Conservation (phyloP, 1,140 invertebrate genomes). For the Gryon sp. region DNA sequence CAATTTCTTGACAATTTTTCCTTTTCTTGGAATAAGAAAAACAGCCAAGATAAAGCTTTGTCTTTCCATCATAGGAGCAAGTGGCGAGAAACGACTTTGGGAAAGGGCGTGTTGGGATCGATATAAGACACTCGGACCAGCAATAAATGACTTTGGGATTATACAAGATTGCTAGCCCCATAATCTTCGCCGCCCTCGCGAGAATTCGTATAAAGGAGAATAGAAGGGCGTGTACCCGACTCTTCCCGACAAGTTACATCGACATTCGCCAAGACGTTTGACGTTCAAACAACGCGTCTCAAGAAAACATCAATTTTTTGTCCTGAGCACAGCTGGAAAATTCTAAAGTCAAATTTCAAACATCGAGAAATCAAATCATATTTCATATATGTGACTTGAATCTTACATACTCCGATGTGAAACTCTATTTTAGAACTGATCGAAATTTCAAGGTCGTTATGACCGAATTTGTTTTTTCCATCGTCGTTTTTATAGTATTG, state of each 20-base stretch:
- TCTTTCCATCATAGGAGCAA: constrained; percentile 56
- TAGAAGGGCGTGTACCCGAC: constrained; percentile 35
- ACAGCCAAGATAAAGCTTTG: constrained; percentile 38
- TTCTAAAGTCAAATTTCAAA: too few relatives aligned
- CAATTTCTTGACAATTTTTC: constrained; percentile 54
- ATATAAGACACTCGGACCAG: constrained; percentile 65
- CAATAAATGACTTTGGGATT: constrained; percentile 65
- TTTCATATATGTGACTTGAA: too few relatives aligned
- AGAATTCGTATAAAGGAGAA: constrained; percentile 42
- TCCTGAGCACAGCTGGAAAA: too few relatives aligned
- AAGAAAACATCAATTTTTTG: constrained; percentile 13
- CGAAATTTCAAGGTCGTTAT: too few relatives aligned
- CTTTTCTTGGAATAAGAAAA: constrained; percentile 24
- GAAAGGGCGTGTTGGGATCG: constrained; percentile 57
- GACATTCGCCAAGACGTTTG: constrained; percentile 28
- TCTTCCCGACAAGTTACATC: constrained; percentile 34
- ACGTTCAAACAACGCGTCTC: constrained; percentile 15
- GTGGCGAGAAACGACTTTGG: constrained; percentile 55
- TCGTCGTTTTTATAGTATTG: too few relatives aligned
- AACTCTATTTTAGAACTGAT: too few relatives aligned
- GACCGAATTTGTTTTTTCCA: too few relatives aligned
- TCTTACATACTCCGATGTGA: too few relatives aligned
- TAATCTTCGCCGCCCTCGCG: constrained; percentile 59
- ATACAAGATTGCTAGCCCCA: constrained; percentile 63
- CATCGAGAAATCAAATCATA: too few relatives aligned